phyloP scores from a whole-genome alignment of 1,140 invertebrate genomes.

The Leptinotarsa lineolata region DNA sequence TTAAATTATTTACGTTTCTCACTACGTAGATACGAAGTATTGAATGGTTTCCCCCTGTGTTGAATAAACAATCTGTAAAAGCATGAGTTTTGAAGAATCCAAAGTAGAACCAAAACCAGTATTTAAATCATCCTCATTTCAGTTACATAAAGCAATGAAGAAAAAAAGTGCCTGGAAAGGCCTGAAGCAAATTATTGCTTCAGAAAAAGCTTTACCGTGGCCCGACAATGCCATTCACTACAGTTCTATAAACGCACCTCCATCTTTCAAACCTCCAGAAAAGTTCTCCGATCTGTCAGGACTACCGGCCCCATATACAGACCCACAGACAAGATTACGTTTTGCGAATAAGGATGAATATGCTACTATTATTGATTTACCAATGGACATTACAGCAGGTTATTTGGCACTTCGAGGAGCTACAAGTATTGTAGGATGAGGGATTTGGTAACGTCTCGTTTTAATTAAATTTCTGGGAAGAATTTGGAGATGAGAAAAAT shows the following conservation, averaged over 20 bases:
- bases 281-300: constrained; percentile 95
- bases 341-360: constrained; percentile 87
- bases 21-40: not conserved
- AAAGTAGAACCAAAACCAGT: constrained; percentile 46
- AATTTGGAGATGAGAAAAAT: too few species aligned
- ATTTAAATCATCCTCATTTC: constrained; percentile 51
- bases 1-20: too few species aligned
- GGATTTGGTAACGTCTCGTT: too few species aligned
- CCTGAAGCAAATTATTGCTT: constrained; percentile 76
- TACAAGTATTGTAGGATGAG: constrained; percentile 76
- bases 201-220: constrained; percentile 74
- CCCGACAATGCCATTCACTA: constrained; percentile 70
- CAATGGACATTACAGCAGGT: constrained; percentile 88
- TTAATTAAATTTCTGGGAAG: too few species aligned
- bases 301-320: constrained; percentile 81
- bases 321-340: constrained; percentile 86
- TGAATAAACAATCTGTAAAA: not conserved
- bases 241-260: constrained; percentile 85
- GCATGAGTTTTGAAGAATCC: constrained; percentile 49
- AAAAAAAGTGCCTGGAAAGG: constrained; percentile 79
- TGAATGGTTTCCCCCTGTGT: not conserved
- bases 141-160: constrained; percentile 53
- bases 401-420: constrained; percentile 85
- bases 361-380: constrained; percentile 77
- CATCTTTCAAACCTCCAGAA: constrained; percentile 86